Conservation (phyloP, 1,140 invertebrate species). For the Dufourea novaeangliae region DNA sequence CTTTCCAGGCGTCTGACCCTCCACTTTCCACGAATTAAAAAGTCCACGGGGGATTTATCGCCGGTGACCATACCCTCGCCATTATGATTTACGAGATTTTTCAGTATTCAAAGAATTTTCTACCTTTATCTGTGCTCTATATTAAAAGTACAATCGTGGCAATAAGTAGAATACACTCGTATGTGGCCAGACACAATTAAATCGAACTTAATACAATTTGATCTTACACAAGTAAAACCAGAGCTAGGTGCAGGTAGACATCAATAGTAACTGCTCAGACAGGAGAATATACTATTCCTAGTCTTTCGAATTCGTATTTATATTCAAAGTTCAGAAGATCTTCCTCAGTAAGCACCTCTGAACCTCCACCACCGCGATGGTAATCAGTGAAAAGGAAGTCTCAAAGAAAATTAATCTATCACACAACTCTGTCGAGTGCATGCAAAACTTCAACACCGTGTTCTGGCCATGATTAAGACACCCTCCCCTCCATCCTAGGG, state of each 20-base stretch:
- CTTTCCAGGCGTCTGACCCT: neutral
- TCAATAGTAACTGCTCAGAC: no score
- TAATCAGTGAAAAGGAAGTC: neutral
- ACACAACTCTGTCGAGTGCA: neutral
- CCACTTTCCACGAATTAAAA: constrained; percentile 49
- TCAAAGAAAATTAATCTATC: neutral
- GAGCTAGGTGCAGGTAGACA: no score
- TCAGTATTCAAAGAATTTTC: neutral
- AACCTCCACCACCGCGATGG: no score
- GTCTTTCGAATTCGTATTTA: no score
- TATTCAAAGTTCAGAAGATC: no score
- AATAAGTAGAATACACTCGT: neutral
- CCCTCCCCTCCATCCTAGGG: no score
- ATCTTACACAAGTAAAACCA: no score
- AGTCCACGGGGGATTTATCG: constrained; percentile 55
- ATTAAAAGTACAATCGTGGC: neutral
- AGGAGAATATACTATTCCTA: no score
- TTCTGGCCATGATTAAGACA: neutral
- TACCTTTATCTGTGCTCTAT: no score
- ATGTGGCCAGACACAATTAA: neutral
- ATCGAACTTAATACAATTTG: neutral
- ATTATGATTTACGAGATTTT: constrained; percentile 42
- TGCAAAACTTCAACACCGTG: neutral
- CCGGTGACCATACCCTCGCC: constrained; percentile 34
- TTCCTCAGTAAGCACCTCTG: no score